Conservation (phyloP, 1,140 invertebrate species). For the Habropoda laboriosa region DNA sequence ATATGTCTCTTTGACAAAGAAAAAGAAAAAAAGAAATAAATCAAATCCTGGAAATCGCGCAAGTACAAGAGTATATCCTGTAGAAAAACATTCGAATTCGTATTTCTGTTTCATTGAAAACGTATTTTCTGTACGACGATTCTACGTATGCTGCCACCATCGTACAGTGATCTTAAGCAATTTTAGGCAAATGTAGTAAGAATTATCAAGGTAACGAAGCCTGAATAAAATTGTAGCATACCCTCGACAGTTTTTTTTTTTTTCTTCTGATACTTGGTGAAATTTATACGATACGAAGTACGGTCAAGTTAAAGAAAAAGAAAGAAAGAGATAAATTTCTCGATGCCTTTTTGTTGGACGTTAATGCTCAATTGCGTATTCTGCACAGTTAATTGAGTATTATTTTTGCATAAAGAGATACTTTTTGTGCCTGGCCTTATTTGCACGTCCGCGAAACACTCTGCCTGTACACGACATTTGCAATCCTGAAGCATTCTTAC, state of each 20-base stretch:
- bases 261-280: neutral
- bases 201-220: neutral
- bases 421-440: conserved; percentile 77
- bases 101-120: neutral
- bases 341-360: conserved; percentile 40
- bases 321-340: conserved; percentile 1
- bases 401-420: conserved; percentile 61
- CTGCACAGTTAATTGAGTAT: conserved; percentile 58
- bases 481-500: conserved; percentile 42
- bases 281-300: conserved; percentile 18
- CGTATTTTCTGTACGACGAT: conserved; percentile 10
- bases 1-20: no score
- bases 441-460: conserved; percentile 64
- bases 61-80: no score
- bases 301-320: neutral
- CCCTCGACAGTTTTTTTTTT: neutral
- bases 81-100: neutral
- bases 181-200: neutral
- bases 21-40: no score
- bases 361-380: conserved; percentile 60
- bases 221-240: neutral
- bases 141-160: conserved; percentile 75
- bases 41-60: no score
- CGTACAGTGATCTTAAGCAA: conserved; percentile 36
- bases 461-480: conserved; percentile 11